Evolutionary conservation across 2,797 vertebrate species (phyloP).

Genomic region (Eremophila alpestris): DNA sequence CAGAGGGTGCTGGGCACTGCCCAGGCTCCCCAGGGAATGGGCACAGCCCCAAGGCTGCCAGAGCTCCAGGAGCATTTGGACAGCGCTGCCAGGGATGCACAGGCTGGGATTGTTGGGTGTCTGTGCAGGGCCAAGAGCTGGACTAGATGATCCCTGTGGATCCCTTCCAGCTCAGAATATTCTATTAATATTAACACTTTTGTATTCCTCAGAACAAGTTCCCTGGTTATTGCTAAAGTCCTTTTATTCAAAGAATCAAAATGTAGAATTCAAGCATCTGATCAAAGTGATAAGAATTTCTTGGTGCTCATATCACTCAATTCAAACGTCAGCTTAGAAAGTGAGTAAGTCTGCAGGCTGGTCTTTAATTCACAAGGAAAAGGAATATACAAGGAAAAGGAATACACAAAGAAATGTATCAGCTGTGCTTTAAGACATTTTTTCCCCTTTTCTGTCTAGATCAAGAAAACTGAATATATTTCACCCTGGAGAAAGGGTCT

Average conservation of each 20-base stretch:
- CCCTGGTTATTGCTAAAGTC: not conserved
- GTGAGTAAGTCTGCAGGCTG: not conserved
- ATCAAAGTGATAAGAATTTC: not conserved
- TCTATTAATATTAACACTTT: not conserved
- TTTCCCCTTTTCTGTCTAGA: not conserved
- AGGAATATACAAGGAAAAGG: not conserved
- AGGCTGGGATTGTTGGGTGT: not conserved
- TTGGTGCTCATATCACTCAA: not conserved
- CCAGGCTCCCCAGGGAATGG: not conserved
- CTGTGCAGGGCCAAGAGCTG: not conserved
- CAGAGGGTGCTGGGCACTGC: not conserved
- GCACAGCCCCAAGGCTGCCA: not conserved
- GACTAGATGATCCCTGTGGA: not conserved
- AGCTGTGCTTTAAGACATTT: not conserved
- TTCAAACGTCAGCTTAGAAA: not conserved
- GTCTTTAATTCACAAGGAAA: not conserved
- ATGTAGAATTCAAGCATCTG: not conserved
- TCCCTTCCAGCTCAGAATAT: not conserved
- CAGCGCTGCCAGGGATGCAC: rapidly evolving
- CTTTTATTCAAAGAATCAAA: not conserved
- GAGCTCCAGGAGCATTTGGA: rapidly evolving
- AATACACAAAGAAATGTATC: not conserved
- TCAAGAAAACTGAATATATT: not conserved
- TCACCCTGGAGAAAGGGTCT: not conserved
- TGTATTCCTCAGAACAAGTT: not conserved